phyloP scores from a whole-genome alignment of 2,113 vertebrate species.

The Salvator merianae region DNA sequence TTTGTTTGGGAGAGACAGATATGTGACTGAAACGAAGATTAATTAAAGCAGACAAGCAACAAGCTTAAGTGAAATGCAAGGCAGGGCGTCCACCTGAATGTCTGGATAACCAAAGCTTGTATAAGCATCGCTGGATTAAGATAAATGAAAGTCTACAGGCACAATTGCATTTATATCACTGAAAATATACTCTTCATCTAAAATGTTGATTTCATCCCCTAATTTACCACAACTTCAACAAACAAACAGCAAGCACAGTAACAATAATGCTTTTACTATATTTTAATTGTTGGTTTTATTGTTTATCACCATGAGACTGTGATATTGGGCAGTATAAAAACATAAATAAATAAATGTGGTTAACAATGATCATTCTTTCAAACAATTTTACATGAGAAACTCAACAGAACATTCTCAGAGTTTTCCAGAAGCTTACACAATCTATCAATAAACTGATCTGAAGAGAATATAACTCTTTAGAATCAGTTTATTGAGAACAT shows the following conservation, averaged over 20 bases:
- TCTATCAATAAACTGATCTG: background rate
- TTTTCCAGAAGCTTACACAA: background rate
- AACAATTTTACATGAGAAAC: background rate
- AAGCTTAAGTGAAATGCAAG: background rate
- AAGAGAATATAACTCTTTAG: background rate
- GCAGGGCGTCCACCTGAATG: background rate
- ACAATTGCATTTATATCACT: background rate
- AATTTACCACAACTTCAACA: background rate
- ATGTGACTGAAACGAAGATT: background rate
- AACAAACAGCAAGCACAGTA: background rate
- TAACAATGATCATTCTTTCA: background rate
- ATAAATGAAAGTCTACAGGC: background rate
- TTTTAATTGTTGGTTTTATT: too few relatives aligned
- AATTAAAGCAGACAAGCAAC: background rate
- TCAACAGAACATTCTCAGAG: background rate
- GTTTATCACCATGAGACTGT: too few relatives aligned
- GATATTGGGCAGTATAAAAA: too few relatives aligned
- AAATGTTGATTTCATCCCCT: background rate
- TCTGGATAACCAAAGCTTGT: background rate
- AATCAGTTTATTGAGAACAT: background rate
- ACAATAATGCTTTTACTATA: background rate
- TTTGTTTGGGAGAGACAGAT: background rate
- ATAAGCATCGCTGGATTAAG: background rate
- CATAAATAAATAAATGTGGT: too few relatives aligned
- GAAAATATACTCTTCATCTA: background rate